phyloP scores from a whole-genome alignment of 1,140 invertebrate genomes.

The Scaptomyza montana region DNA sequence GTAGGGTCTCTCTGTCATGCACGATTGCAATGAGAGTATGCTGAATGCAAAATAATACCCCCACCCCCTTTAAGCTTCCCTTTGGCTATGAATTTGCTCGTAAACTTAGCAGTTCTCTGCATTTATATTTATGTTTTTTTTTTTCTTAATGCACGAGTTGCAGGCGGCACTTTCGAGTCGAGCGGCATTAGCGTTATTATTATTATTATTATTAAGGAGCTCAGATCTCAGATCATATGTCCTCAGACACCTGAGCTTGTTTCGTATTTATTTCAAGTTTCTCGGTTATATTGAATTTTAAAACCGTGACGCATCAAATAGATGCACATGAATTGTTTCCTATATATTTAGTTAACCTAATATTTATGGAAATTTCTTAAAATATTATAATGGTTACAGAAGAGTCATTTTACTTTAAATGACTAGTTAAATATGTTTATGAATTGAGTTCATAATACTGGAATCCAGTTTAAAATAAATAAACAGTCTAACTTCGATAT shows the following conservation, averaged over 20 bases:
- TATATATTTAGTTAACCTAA: no score
- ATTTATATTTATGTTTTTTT: constrained; percentile 5
- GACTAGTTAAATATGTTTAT: no score
- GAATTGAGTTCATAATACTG: no score
- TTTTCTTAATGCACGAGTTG: constrained; percentile 2
- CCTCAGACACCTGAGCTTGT: neutral
- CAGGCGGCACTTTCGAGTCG: constrained; percentile 1
- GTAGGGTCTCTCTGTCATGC: constrained; percentile 10
- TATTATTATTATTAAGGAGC: neutral
- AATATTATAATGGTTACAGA: no score
- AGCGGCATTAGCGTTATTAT: neutral
- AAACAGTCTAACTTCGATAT: no score
- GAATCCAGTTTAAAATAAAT: no score
- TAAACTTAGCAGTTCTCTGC: constrained; percentile 1
- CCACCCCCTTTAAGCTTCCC: neutral
- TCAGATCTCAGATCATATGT: constrained; percentile 5
- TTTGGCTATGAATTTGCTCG: neutral
- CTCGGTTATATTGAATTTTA: no score
- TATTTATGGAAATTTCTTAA: no score
- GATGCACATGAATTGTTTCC: no score
- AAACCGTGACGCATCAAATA: no score
- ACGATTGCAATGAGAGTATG: constrained; percentile 34
- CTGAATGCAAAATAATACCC: constrained; percentile 19
- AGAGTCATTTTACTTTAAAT: no score
- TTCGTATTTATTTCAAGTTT: no score